Conservation (phyloP, 2,113 vertebrate species). For the Ahaetulla prasina region DNA sequence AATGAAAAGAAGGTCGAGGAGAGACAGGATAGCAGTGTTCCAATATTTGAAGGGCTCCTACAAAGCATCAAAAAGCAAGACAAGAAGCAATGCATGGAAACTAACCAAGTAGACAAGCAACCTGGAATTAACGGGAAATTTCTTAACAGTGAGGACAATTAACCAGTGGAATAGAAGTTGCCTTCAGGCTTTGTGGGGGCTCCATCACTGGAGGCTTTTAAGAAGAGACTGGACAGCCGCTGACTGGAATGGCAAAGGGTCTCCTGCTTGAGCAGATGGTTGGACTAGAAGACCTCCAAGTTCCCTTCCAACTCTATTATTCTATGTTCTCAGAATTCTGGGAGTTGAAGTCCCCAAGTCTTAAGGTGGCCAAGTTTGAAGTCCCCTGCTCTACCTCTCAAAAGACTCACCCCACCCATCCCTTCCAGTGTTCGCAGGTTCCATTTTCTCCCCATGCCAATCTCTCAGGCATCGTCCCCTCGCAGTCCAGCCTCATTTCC, state of each 20-base stretch:
- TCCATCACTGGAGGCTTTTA: too few species aligned
- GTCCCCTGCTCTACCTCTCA: not conserved
- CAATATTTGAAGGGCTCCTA: not conserved
- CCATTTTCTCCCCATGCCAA: conserved; percentile 55
- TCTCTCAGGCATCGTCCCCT: conserved; percentile 42
- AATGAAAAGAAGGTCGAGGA: not conserved
- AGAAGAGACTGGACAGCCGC: not conserved
- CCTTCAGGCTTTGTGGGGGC: not conserved
- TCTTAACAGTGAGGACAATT: not conserved
- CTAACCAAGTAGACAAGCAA: not conserved
- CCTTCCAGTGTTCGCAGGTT: conserved; percentile 60
- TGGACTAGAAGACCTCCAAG: not conserved
- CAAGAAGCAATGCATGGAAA: not conserved
- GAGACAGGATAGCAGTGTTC: not conserved
- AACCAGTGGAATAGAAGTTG: not conserved
- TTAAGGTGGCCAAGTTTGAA: conserved; percentile 48
- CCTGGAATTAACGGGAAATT: not conserved
- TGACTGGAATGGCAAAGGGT: not conserved
- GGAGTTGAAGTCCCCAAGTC: not conserved
- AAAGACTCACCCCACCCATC: not conserved
- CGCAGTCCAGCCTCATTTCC: conserved; percentile 20
- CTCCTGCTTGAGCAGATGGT: not conserved
- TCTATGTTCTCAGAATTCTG: not conserved
- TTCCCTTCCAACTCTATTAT: not conserved
- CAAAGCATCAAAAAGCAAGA: not conserved